A percentile compares a stretch with the other conserved stretches of the same genome.
Evolutionary conservation across 1,140 invertebrate genomes (phyloP).

Genomic region (Drosophila watanabei): DNA sequence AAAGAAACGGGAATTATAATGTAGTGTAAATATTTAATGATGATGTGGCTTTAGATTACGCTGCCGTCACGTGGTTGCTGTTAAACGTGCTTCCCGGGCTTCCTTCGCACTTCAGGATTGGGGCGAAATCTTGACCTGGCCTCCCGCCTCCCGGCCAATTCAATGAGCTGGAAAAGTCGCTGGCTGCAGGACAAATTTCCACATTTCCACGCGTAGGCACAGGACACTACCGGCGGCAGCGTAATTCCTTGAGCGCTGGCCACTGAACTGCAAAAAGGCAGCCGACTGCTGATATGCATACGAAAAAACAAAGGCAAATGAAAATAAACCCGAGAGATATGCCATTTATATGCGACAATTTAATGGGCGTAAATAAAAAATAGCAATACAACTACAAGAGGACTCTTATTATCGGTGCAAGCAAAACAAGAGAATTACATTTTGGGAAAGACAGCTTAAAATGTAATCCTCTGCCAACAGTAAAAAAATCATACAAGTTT

Average conservation of each 20-base stretch:
- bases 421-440: constrained; percentile 1
- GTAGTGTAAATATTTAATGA: constrained; percentile 84
- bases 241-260: constrained; percentile 34
- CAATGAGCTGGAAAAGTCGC: constrained; percentile 74
- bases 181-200: constrained; percentile 26
- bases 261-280: constrained; percentile 52
- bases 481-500: neutral
- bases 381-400: constrained; percentile 9
- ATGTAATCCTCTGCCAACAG: neutral
- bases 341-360: constrained; percentile 45
- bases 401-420: neutral
- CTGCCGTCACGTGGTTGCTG: constrained; percentile 71
- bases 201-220: constrained; percentile 39
- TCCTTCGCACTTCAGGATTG: neutral
- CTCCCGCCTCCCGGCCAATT: constrained; percentile 46
- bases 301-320: constrained; percentile 42
- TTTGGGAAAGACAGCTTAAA: neutral
- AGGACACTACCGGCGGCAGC: constrained; percentile 3
- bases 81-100: constrained; percentile 69
- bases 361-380: constrained; percentile 50
- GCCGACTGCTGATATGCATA: constrained; percentile 49
- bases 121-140: constrained; percentile 22
- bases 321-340: constrained; percentile 33
- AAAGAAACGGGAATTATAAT: constrained; percentile 74
- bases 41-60: constrained; percentile 81